phyloP scores from a whole-genome alignment of 53 echinoderm and acorn worm genomes.

The Zoroaster sp. region DNA sequence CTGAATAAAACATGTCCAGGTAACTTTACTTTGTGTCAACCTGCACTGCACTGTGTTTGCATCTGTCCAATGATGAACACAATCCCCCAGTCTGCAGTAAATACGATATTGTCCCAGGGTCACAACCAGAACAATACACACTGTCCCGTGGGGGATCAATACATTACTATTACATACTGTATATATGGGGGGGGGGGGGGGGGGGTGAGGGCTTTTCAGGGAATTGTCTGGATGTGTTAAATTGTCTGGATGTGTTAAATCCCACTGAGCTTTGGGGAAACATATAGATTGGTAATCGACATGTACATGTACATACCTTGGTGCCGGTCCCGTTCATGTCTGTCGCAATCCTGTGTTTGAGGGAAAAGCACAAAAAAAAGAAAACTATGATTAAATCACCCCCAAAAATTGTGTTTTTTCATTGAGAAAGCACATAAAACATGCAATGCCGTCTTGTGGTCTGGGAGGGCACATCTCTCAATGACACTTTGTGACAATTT shows the following conservation, averaged over 20 bases:
- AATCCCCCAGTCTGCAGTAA: not conserved
- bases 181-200: no score
- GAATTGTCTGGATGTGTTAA: not conserved
- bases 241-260: not conserved
- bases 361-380: not conserved
- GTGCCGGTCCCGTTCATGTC: constrained; percentile 50
- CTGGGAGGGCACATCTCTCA: no score
- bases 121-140: not conserved
- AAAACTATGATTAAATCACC: no score
- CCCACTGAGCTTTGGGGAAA: not conserved
- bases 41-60: not conserved
- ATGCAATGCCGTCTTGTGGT: no score
- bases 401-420: no score
- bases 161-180: not conserved
- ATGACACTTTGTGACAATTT: no score
- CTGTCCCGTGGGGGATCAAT: not conserved
- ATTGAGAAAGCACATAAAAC: not conserved
- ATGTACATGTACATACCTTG: constrained; percentile 56
- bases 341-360: constrained; percentile 10
- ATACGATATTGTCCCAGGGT: not conserved
- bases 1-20: not conserved
- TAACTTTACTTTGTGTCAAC: not conserved
- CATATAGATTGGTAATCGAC: constrained; percentile 5
- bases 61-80: not conserved
- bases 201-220: not conserved